Evolutionary conservation across 2,888 invertebrate species (phyloP).

Genomic region (Liodrosophila aerea): DNA sequence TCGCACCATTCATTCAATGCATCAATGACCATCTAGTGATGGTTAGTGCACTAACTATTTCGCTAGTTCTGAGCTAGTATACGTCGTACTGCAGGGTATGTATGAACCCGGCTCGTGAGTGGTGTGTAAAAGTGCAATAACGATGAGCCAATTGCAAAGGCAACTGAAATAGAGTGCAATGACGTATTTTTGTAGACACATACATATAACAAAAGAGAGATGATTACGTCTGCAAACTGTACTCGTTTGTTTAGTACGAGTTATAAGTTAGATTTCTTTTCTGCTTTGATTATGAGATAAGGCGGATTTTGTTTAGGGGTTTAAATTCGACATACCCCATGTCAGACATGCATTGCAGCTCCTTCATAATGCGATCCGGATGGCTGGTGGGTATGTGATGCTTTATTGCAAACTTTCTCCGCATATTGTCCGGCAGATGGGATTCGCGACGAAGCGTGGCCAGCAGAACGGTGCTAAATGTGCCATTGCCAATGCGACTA

Average conservation of each 20-base stretch:
- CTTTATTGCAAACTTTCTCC: conserved; percentile 90
- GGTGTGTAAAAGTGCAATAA: conserved; percentile 74
- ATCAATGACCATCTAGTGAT: no score
- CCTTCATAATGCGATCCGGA: conserved; percentile 90
- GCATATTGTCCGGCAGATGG: conserved; percentile 82
- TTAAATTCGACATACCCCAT: conserved; percentile 85
- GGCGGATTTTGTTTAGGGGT: conserved; percentile 4
- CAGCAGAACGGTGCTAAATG: conserved; percentile 93
- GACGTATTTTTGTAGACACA: conserved; percentile 56
- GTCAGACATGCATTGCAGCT: conserved; percentile 89
- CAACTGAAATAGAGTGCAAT: conserved; percentile 68
- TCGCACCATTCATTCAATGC: no score
- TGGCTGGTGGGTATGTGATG: conserved; percentile 94
- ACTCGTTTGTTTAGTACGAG: no score
- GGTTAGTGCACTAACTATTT: no score
- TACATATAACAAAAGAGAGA: conserved; percentile 35
- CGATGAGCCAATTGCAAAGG: conserved; percentile 38
- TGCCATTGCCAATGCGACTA: conserved; percentile 90
- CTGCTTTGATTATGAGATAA: no score
- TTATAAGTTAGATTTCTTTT: no score
- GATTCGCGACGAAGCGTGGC: conserved; percentile 85
- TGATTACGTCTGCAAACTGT: conserved; percentile 3
- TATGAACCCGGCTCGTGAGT: conserved; percentile 61
- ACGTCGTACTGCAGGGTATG: conserved; percentile 1
- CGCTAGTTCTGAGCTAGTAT: no score